Evolutionary conservation across 2,888 invertebrate species (phyloP).

Genomic region (Philopedon plagiatum): DNA sequence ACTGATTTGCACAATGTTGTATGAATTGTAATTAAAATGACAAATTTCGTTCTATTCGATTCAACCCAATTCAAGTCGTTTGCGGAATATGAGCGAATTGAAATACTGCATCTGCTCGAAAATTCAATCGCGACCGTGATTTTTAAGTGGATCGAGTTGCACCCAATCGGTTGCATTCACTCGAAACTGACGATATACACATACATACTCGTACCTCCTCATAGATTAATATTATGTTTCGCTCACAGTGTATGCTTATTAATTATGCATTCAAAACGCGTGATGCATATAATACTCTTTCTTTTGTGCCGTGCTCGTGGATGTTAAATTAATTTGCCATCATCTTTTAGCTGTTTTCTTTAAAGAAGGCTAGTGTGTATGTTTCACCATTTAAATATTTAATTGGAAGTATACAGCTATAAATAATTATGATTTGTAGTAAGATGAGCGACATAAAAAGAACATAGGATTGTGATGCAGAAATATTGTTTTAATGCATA

Average conservation of each 20-base stretch:
- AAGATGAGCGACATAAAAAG: background rate
- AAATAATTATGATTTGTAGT: conserved; percentile 9
- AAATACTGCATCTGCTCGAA: too few relatives aligned
- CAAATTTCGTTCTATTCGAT: too few relatives aligned
- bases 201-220: background rate
- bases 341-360: conserved; percentile 19
- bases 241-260: background rate
- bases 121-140: too few relatives aligned
- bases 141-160: too few relatives aligned
- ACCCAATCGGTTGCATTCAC: too few relatives aligned
- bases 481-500: background rate
- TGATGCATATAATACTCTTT: conserved; percentile 17
- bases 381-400: conserved; percentile 20
- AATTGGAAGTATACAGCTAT: background rate
- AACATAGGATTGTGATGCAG: background rate
- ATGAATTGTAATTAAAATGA: too few relatives aligned
- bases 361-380: background rate
- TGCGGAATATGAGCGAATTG: too few relatives aligned
- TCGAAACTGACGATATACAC: too few relatives aligned
- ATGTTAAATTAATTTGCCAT: conserved; percentile 31
- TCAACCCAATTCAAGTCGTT: too few relatives aligned
- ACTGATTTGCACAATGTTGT: too few relatives aligned
- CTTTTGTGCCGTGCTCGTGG: conserved; percentile 29
- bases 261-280: conserved; percentile 29
- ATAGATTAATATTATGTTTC: background rate